Base-by-base conservation (phyloP, 2,888 invertebrate species). In the Polydrusus cervinus region DNA sequence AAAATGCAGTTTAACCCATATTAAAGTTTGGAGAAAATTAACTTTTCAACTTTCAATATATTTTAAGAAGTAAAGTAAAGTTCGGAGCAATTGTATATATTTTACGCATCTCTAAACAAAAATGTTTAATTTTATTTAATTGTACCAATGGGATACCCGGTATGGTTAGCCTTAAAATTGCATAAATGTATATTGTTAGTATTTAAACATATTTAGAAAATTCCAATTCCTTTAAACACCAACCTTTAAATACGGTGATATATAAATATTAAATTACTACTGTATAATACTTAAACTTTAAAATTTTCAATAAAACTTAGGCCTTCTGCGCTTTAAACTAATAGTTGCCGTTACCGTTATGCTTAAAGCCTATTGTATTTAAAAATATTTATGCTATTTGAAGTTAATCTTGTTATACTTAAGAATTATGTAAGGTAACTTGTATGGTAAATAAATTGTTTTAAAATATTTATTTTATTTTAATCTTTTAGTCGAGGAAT, bases 351-450 rank as follows among this genome's bases (percentile, higher is more conserved):
- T 65, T 66, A 71, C 34, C 62, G 51, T 82, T 81, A 80, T 80
- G 82, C 81, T 78, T 77, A 71, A 71, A 77, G 71, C 77, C 78
- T 79, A 73, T 74, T 76, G 78, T 82, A 82, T 81, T 60, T 81
- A 79, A 82, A n/a, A 81, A 81, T 81, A 83, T 84, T 84, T 83
- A 82, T 82, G 79, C 80, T 81, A 82, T 79, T 75, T 78, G 78
- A 79, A 69, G 79, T 82, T 82, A 84, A 85, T 84, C 85, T 86
- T 86, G 86, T 86, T 87, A 86, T 85, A 84, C 85, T 86, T 85
- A 86, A 85, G 65, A 55, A 65, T 70, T 71, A 57, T 65, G 43
- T 75, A 68, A 71, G 83, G 77, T 85, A 83, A 85, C 85, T 85
- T 85, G 85, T 85, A 85, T 83, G 83, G 82, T 83, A 82, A 86